Evolutionary conservation across 1,140 invertebrate species (phyloP).

Genomic region (Argopecten irradians): DNA sequence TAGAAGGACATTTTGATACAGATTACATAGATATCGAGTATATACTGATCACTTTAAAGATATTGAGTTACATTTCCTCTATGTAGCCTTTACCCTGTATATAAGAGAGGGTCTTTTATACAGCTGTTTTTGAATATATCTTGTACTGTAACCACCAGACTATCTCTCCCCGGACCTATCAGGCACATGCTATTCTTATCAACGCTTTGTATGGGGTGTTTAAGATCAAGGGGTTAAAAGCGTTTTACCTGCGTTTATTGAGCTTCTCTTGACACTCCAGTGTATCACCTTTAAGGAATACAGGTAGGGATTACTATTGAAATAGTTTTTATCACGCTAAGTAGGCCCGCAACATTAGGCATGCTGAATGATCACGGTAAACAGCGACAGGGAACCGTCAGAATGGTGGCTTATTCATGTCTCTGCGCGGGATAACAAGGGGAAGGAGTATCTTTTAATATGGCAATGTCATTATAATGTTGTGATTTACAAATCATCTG

Average conservation of each 20-base stretch:
- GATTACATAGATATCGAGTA: neutral
- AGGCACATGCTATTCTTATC: neutral
- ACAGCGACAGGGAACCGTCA: neutral
- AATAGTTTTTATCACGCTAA: slow-evolving; percentile 11
- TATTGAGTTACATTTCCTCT: neutral
- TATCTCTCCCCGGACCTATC: neutral
- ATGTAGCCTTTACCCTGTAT: neutral
- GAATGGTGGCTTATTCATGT: neutral
- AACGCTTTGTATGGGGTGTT: slow-evolving; percentile 1
- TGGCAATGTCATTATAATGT: neutral
- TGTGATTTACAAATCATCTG: slow-evolving; percentile 22
- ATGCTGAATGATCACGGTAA: neutral
- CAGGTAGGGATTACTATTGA: neutral
- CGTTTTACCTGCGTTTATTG: slow-evolving; percentile 16
- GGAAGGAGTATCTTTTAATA: slow-evolving; percentile 2
- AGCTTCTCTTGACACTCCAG: neutral
- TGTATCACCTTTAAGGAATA: slow-evolving; percentile 1
- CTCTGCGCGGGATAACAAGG: neutral
- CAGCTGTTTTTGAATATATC: neutral
- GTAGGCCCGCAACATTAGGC: slow-evolving; percentile 13
- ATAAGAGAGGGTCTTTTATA: neutral
- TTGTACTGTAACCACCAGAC: neutral
- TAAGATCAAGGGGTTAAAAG: slow-evolving; percentile 21
- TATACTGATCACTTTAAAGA: neutral
- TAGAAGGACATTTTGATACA: neutral